Conservation (phyloP, 1,140 invertebrate species). For the Idris sp. region DNA sequence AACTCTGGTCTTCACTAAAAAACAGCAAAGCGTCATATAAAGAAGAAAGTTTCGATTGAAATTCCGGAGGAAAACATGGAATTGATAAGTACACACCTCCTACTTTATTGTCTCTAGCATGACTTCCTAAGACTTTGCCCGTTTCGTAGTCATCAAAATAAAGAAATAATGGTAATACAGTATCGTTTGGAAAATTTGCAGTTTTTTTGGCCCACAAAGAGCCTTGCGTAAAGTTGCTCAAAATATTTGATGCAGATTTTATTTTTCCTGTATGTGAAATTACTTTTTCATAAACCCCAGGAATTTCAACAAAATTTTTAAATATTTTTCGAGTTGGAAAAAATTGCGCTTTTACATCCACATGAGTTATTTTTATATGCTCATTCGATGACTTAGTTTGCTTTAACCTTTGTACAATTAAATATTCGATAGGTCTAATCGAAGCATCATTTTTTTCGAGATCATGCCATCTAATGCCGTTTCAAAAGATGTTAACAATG, state of each 20-base stretch:
- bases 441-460: slow-evolving; percentile 1
- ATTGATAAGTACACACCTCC: slow-evolving; percentile 18
- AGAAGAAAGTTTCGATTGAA: background rate
- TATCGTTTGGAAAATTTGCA: slow-evolving; percentile 3
- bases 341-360: slow-evolving; percentile 3
- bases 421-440: no score
- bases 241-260: slow-evolving; percentile 4
- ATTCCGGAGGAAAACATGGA: slow-evolving; percentile 21
- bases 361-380: background rate
- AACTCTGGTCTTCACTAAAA: slow-evolving; percentile 14
- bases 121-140: slow-evolving; percentile 36
- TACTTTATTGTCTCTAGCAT: slow-evolving; percentile 25
- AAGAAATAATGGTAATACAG: slow-evolving; percentile 20
- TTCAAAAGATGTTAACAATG: slow-evolving; percentile 1
- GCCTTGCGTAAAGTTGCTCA: slow-evolving; percentile 31
- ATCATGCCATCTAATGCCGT: background rate
- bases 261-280: slow-evolving; percentile 17
- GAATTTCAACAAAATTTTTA: slow-evolving; percentile 20
- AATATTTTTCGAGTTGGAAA: slow-evolving; percentile 1
- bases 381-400: slow-evolving; percentile 1
- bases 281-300: slow-evolving; percentile 10
- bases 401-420: slow-evolving; percentile 6
- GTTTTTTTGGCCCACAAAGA: slow-evolving; percentile 30
- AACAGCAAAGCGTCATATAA: slow-evolving; percentile 21
- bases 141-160: slow-evolving; percentile 35